Evolutionary conservation across 2,797 vertebrate genomes (phyloP), one percentile per base, ranked within the genome.

Genomic region (Microchirus variegatus): DNA sequence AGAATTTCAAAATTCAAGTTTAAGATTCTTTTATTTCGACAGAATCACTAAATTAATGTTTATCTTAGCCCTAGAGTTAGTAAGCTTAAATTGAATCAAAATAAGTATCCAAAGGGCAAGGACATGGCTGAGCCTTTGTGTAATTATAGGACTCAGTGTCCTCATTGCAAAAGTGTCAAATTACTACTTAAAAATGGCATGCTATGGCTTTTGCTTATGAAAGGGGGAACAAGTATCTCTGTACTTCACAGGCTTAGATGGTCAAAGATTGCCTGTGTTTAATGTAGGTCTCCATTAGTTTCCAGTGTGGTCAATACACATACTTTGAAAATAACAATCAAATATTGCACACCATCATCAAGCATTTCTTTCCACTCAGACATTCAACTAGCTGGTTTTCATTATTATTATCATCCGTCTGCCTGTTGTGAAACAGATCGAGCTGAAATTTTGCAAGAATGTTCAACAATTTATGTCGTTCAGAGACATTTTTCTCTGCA

Each of bases 261-360:
- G 22, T 22, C 22, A 5, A 22, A 22, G 22, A 5, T 22, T 22
- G 22, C 22, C 22, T 22, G 22, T 15, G 54, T 55, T 62, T 54
- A 63, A 55, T 63, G 62, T 59, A 15, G 61, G 58, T 77, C 71
- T 70, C 70, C 58, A 53, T 73, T 54, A 59, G 55, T 22, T 54
- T 67, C 53, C 63, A 3, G 35, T 72, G 61, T 63, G 73, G 63
- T 63, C 75, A 76, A 70, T 67, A 17, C 59, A 52, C 36, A 47
- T 41, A 53, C 73, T 84, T 79, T 46, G 15, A 42, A 47, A 77
- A 82, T 84, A 81, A 87, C 78, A 65, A 81, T 51, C 54, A 58
- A 36, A 56, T 74, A 47, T 78, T 7, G 48, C 67, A 61, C 50
- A 18, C 43, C 48, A 37, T 4, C 37, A 80, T 49, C 22, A 57